Percentiles rank a stretch among this genome's conserved stretches.
phyloP scores from a whole-genome alignment of 1,140 invertebrate species.

The Nautilus pompilius region DNA sequence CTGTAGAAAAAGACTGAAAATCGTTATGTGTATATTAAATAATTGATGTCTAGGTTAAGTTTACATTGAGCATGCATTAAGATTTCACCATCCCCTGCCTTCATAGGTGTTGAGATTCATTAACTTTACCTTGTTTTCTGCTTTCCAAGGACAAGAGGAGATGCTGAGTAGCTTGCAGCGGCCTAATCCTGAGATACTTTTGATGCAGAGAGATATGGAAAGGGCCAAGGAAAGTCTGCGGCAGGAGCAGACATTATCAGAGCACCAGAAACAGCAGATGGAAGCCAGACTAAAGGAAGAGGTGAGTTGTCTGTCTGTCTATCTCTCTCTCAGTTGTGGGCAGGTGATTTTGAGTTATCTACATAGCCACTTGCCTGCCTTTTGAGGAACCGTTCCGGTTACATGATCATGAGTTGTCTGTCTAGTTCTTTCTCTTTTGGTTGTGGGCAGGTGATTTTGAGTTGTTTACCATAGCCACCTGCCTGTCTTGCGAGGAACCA shows the following conservation, averaged over 20 bases:
- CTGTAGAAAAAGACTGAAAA: background rate
- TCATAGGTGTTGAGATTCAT: background rate
- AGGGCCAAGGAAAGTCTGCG: constrained; percentile 28
- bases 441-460: background rate
- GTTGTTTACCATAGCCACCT: background rate
- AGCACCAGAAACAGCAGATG: constrained; percentile 34
- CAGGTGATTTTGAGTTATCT: background rate
- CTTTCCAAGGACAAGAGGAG: constrained; percentile 43
- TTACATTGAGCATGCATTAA: background rate
- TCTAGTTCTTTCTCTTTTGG: background rate
- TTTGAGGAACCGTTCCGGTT: background rate
- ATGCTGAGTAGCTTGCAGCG: constrained; percentile 36
- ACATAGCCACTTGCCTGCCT: background rate
- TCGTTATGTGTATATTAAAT: background rate
- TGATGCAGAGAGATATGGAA: constrained; percentile 38
- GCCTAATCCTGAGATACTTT: constrained; percentile 33
- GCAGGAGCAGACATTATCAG: constrained; percentile 30
- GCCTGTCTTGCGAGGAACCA: background rate
- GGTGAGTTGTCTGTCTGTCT: constrained; percentile 16
- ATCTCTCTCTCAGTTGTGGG: background rate
- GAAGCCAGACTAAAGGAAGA: constrained; percentile 39
- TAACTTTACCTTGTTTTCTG: background rate
- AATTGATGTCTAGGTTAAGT: background rate
- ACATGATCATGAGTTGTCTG: background rate
- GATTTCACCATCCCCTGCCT: background rate